Conservation (phyloP, 2,797 vertebrate genomes). For the Nasua narica region DNA sequence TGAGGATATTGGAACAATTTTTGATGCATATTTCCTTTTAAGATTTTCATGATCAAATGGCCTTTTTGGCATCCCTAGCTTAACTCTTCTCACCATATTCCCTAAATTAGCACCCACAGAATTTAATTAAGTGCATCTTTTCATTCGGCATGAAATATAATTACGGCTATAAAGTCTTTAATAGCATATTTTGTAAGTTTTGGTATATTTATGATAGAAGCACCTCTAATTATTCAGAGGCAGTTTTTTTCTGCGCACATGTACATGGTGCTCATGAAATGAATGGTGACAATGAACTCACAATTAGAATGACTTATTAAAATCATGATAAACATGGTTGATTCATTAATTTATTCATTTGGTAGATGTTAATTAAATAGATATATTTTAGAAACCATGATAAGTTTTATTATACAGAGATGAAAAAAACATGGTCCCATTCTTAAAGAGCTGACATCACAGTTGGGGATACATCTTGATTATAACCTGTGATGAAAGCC, state of each 20-base stretch:
- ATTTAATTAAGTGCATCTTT: neutral
- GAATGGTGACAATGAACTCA: neutral
- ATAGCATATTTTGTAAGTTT: neutral
- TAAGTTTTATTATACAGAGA: neutral
- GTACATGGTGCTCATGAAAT: neutral
- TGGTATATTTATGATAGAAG: neutral
- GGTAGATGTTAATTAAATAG: neutral
- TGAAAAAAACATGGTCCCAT: neutral
- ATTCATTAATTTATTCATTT: neutral
- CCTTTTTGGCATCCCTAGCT: neutral
- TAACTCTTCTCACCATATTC: neutral
- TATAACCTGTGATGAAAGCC: neutral
- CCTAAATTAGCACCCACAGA: neutral
- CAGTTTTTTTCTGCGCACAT: neutral
- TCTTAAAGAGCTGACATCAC: neutral
- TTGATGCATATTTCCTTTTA: neutral
- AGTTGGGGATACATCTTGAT: neutral
- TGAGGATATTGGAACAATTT: neutral
- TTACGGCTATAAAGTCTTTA: neutral
- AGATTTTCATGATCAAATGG: neutral
- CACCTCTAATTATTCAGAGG: neutral
- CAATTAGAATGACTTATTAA: neutral
- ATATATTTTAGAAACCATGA: neutral
- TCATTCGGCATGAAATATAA: neutral
- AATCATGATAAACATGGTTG: neutral